phyloP scores from a whole-genome alignment of 2,797 vertebrate genomes.

The Chloroceryle inda region DNA sequence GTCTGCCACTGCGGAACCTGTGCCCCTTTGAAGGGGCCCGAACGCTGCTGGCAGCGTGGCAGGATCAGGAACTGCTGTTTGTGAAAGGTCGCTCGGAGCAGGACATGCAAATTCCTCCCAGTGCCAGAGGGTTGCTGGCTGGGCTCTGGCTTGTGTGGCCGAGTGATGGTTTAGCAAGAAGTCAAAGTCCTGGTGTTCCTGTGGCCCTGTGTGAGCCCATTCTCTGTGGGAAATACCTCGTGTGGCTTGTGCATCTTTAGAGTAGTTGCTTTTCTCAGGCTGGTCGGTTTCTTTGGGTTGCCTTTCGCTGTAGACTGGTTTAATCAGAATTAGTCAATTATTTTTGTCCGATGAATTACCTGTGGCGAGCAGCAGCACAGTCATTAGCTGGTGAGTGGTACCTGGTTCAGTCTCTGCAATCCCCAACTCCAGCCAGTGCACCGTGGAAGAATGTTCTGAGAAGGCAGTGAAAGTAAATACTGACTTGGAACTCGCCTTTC shows the following conservation, averaged over 20 bases:
- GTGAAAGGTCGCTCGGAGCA: neutral
- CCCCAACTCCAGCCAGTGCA: neutral
- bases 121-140: neutral
- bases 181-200: neutral
- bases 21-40: neutral
- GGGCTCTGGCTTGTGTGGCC: neutral
- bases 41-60: neutral
- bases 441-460: neutral
- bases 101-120: neutral
- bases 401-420: neutral
- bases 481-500: neutral
- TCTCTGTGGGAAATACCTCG: neutral
- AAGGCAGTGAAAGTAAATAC: neutral
- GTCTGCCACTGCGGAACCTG: accelerated
- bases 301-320: neutral
- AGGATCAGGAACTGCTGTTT: neutral
- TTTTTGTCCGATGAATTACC: neutral
- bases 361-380: accelerated
- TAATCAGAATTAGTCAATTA: neutral
- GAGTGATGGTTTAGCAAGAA: neutral
- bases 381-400: neutral
- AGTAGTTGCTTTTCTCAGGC: neutral
- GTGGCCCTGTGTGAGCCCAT: neutral
- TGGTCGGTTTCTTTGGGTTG: neutral
- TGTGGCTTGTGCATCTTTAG: neutral